A percentile compares a stretch with the other conserved stretches of the same genome.
phyloP scores from a whole-genome alignment of 2,113 vertebrate genomes.

The Bufo gargarizans region DNA sequence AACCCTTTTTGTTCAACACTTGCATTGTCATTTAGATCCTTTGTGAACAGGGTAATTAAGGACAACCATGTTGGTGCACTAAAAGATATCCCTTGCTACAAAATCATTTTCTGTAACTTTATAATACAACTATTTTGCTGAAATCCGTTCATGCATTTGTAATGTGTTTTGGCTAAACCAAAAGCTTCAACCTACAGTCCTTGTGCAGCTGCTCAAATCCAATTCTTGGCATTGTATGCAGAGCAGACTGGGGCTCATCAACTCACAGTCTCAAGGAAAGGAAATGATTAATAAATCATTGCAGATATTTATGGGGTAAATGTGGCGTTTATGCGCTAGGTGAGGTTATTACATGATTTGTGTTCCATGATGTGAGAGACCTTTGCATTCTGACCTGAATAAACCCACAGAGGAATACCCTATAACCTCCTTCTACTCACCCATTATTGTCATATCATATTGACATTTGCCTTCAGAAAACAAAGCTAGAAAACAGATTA shows the following conservation, averaged over 20 bases:
- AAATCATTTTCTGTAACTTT: background rate
- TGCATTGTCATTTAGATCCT: background rate
- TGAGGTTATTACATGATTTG: constrained; percentile 56
- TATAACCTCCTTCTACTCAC: constrained; percentile 7
- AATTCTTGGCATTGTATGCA: constrained; percentile 49
- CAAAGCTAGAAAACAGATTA: constrained; percentile 30
- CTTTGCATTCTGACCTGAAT: constrained; percentile 39
- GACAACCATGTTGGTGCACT: background rate
- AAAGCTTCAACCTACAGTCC: constrained; percentile 11
- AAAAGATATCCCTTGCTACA: constrained; percentile 3
- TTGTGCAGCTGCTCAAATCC: constrained; percentile 44
- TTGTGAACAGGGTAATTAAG: background rate
- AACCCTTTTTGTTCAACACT: background rate
- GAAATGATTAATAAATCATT: constrained; percentile 59
- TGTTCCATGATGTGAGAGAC: constrained; percentile 46
- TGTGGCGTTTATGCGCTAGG: constrained; percentile 46
- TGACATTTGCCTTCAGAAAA: constrained; percentile 45
- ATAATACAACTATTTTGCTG: constrained; percentile 7
- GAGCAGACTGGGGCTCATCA: constrained; percentile 50
- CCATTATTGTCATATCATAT: constrained; percentile 41
- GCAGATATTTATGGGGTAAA: constrained; percentile 53
- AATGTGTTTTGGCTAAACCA: constrained; percentile 39
- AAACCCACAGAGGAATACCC: constrained; percentile 23
- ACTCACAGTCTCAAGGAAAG: constrained; percentile 46
- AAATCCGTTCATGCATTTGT: constrained; percentile 6